These are phyloP conservation scores for Lepidurus packardi DNA, from an alignment of 1,140 invertebrate species.

Conservation along the genomic window DNA sequence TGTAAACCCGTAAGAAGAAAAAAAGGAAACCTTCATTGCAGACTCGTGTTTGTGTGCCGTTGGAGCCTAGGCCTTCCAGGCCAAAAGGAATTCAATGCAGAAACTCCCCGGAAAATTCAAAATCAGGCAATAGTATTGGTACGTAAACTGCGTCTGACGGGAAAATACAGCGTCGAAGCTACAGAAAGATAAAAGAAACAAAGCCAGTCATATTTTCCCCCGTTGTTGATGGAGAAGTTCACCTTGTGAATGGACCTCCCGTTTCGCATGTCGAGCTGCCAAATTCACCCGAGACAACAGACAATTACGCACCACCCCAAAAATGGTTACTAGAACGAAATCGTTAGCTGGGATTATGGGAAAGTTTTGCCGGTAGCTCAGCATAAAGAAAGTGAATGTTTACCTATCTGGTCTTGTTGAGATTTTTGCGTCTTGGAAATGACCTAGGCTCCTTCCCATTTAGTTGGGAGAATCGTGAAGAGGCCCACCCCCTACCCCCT, in stretches of 20 bases:
- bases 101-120: background rate
- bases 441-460: background rate
- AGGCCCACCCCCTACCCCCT: constrained; percentile 33
- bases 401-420: background rate
- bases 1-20: background rate
- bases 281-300: background rate
- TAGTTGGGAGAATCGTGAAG: constrained; percentile 29
- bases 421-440: background rate
- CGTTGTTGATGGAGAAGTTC: background rate
- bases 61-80: constrained; percentile 12
- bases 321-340: background rate
- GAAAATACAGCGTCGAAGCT: background rate
- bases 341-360: background rate
- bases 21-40: background rate
- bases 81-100: background rate
- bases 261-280: constrained; percentile 8
- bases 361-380: background rate
- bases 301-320: background rate
- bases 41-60: background rate
- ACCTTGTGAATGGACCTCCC: background rate
- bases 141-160: background rate
- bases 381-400: background rate
- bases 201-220: background rate
- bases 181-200: background rate
- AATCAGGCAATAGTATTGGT: background rate